Evolutionary conservation across 2,888 invertebrate genomes (phyloP).

Genomic region (Argyresthia goedartella): DNA sequence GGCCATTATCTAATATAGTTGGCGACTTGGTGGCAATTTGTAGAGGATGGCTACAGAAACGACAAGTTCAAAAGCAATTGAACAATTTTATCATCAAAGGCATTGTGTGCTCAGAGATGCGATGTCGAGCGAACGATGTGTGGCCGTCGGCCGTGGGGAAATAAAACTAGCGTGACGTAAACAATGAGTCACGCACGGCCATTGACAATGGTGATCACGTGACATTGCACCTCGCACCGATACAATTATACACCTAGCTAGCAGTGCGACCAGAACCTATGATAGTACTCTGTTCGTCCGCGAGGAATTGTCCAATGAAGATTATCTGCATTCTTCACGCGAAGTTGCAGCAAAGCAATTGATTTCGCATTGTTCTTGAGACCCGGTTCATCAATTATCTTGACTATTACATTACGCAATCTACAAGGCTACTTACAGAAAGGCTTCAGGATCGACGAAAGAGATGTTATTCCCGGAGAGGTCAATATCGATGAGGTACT

Average conservation of each 20-base stretch:
- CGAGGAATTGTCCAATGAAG: too few species aligned
- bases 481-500: slow-evolving; percentile 78
- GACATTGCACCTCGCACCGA: background rate
- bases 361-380: too few species aligned
- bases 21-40: slow-evolving; percentile 46
- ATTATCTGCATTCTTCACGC: too few species aligned
- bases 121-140: slow-evolving; percentile 32
- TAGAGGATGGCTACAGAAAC: slow-evolving; percentile 27
- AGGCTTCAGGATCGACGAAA: slow-evolving; percentile 75
- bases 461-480: slow-evolving; percentile 76
- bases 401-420: too few species aligned
- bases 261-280: too few species aligned
- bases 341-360: too few species aligned
- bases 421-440: slow-evolving; percentile 62
- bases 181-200: slow-evolving; percentile 19
- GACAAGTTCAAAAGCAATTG: slow-evolving; percentile 57
- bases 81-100: slow-evolving; percentile 53
- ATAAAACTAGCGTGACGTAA: slow-evolving; percentile 20
- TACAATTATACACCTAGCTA: too few species aligned
- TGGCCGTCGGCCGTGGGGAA: slow-evolving; percentile 32
- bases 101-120: slow-evolving; percentile 30
- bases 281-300: too few species aligned
- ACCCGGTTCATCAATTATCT: too few species aligned
- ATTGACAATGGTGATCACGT: background rate
- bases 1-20: slow-evolving; percentile 60